Conservation (phyloP, 2,888 invertebrate species). For the Drosophila antonietae region DNA sequence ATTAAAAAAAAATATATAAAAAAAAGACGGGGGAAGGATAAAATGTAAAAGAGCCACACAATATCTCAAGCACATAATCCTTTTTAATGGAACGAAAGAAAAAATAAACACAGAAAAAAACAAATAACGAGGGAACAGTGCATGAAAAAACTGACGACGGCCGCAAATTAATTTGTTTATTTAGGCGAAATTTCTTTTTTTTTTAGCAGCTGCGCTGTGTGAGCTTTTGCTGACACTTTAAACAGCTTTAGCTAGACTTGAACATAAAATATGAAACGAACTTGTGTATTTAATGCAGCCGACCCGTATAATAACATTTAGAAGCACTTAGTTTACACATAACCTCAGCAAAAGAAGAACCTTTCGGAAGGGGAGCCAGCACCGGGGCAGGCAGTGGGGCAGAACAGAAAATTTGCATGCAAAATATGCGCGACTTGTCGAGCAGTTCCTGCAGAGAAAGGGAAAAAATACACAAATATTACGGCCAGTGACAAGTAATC, state of each 20-base stretch:
- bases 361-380: neutral
- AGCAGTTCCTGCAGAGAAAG: slow-evolving; percentile 18
- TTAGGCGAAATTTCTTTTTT: slow-evolving; percentile 54
- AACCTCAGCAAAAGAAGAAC: slow-evolving; percentile 43
- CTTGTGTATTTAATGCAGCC: slow-evolving; percentile 32
- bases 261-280: slow-evolving; percentile 11
- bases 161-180: slow-evolving; percentile 75
- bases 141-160: slow-evolving; percentile 44
- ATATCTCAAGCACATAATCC: slow-evolving; percentile 68
- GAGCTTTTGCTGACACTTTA: slow-evolving; percentile 48
- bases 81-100: slow-evolving; percentile 51
- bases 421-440: slow-evolving; percentile 66
- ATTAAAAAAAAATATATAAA: slow-evolving; percentile 51
- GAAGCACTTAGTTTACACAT: slow-evolving; percentile 69
- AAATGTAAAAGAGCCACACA: slow-evolving; percentile 24
- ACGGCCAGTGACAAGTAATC: neutral
- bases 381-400: neutral
- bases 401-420: slow-evolving; percentile 58
- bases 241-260: slow-evolving; percentile 21
- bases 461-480: slow-evolving; percentile 47
- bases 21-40: neutral
- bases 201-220: slow-evolving; percentile 34
- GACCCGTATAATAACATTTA: slow-evolving; percentile 60
- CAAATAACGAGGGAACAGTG: slow-evolving; percentile 16
- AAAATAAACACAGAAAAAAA: slow-evolving; percentile 5